These are phyloP conservation scores for Laothoe populi DNA, from an alignment of 2,888 invertebrate genomes.

Conservation along the genomic window DNA sequence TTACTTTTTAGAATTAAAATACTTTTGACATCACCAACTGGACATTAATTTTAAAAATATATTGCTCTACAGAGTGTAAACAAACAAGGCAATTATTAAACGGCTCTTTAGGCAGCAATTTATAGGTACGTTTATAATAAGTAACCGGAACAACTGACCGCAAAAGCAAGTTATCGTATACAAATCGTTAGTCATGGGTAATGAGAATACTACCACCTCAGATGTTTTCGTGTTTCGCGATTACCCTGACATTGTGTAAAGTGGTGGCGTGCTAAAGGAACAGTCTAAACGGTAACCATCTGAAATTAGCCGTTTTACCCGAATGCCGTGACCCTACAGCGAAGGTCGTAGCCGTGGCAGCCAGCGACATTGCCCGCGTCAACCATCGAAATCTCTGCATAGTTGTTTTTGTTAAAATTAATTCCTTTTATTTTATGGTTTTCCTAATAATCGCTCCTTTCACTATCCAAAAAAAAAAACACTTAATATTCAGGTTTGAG, in stretches of 20 bases:
- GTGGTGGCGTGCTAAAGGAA: constrained; percentile 58
- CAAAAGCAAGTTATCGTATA: constrained; percentile 12
- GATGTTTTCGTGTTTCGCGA: constrained; percentile 6
- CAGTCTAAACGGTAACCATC: constrained; percentile 50
- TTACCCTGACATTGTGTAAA: constrained; percentile 21
- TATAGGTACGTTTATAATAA: constrained; percentile 7
- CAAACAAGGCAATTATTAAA: too few species aligned
- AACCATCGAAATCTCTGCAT: constrained; percentile 37
- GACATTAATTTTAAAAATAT: too few species aligned
- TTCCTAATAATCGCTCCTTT: neutral
- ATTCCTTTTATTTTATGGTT: constrained; percentile 8
- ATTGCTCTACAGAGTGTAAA: too few species aligned
- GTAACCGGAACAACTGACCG: constrained; percentile 12
- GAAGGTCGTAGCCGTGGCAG: constrained; percentile 72
- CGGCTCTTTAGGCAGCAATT: neutral
- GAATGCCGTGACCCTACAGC: constrained; percentile 60
- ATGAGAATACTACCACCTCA: neutral
- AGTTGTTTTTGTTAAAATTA: constrained; percentile 4
- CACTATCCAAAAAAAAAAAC: neutral
- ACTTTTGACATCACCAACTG: too few species aligned
- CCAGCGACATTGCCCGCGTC: constrained; percentile 57
- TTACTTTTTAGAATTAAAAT: too few species aligned
- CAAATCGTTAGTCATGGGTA: constrained; percentile 6
- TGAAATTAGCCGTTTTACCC: constrained; percentile 62
- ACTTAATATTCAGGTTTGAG: neutral